Conservation (phyloP, 2,113 vertebrate genomes). For the Ochotona curzoniae region DNA sequence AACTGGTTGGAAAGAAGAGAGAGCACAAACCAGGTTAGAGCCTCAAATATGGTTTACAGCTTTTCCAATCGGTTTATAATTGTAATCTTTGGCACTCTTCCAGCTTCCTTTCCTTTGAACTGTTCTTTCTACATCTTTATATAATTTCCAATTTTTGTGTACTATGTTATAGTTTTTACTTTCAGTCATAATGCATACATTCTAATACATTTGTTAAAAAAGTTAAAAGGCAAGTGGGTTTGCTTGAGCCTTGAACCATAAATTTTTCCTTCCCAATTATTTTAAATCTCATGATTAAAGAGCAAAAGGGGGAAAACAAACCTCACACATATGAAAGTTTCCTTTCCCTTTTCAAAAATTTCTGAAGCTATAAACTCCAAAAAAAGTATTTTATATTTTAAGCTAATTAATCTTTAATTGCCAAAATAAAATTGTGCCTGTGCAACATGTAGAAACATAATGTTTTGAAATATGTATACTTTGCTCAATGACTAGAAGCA, state of each 20-base stretch:
- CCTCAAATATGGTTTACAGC: not conserved
- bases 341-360: not conserved
- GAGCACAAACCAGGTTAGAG: not conserved
- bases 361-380: not conserved
- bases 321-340: conserved; percentile 32
- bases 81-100: not conserved
- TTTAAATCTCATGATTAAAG: conserved; percentile 5
- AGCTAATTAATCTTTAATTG: not conserved
- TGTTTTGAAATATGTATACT: not conserved
- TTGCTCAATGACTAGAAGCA: not conserved
- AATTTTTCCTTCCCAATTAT: not conserved
- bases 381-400: not conserved
- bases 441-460: not conserved
- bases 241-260: not conserved
- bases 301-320: not conserved
- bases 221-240: not conserved
- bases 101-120: not conserved
- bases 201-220: not conserved
- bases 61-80: conserved; percentile 20
- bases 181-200: conserved; percentile 56
- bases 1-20: not conserved
- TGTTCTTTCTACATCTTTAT: not conserved
- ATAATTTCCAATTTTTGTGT: conserved; percentile 1
- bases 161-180: not conserved
- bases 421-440: not conserved